phyloP scores from a whole-genome alignment of 2,888 invertebrate genomes.

The Drosophila paramelanica region DNA sequence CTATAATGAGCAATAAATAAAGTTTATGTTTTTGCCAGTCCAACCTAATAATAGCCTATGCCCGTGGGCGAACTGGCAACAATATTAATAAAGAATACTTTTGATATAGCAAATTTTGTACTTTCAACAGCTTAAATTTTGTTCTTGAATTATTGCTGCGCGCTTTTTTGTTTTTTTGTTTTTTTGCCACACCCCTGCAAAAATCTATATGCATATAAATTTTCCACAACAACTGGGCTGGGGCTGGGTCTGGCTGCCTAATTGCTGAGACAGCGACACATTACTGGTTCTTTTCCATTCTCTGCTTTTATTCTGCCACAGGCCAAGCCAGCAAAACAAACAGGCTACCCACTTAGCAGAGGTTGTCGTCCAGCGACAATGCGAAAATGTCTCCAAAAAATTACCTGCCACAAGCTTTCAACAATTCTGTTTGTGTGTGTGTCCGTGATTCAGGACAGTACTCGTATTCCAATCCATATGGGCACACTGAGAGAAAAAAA shows the following conservation, averaged over 20 bases:
- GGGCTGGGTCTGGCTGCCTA: slow-evolving; percentile 12
- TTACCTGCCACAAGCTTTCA: slow-evolving; percentile 17
- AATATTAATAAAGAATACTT: slow-evolving; percentile 4
- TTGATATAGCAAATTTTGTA: slow-evolving; percentile 3
- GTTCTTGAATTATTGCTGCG: slow-evolving; percentile 5
- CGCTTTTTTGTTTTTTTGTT: not conserved
- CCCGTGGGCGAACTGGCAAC: not conserved
- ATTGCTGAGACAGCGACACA: slow-evolving; percentile 31
- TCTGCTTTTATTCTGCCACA: not conserved
- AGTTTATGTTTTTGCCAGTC: slow-evolving; percentile 18
- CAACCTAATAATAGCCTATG: slow-evolving; percentile 25
- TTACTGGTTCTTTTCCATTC: slow-evolving; percentile 10
- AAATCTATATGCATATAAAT: slow-evolving; percentile 30
- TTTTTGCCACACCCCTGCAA: slow-evolving; percentile 8
- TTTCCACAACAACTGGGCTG: slow-evolving; percentile 26
- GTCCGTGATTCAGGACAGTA: no score
- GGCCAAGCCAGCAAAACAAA: slow-evolving; percentile 19
- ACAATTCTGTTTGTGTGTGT: no score
- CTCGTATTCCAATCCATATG: no score
- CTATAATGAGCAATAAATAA: slow-evolving; percentile 40
- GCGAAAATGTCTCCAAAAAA: not conserved
- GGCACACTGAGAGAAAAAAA: not conserved
- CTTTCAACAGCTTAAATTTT: slow-evolving; percentile 1
- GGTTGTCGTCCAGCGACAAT: not conserved
- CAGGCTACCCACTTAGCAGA: slow-evolving; percentile 12